Base-by-base conservation (phyloP, 1,140 invertebrate species). In the Leptopilina clavipes region DNA sequence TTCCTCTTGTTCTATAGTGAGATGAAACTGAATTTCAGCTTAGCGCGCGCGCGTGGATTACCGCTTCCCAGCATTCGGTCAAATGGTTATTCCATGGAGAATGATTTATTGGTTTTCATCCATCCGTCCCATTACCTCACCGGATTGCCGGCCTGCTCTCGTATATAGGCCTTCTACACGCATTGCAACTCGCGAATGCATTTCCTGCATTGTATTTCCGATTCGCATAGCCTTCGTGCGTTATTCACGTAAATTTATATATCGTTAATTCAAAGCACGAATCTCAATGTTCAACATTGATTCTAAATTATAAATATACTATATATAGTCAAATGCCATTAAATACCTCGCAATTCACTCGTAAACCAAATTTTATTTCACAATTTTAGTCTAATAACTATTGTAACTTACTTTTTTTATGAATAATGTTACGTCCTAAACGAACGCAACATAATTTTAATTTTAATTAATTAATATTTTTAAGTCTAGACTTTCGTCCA, bases 181-280 rank as follows among this genome's bases (percentile, higher is more conserved):
- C 75, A 77, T 76, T 72, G 70, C 56, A 45, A 73, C 76, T 80
- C 80, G 72, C 79, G 80, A 83, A 83, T 79, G 82, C 80, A 76
- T 79, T 84, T 84, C 83, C 83, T 80, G 75, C 81, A 76, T 82
- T 59, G 83, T 73, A 73, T 80, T 82, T 84, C 82, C 82, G 79
- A 71, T 83, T 81, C 79, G 77, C 79, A 79, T 79, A 74, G 74
- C 72, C 74, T 65, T 54, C 71, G 17, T 74, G 70, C 78, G 78
- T 79, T 79, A 81, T 83, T 81, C 79, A 75, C 75, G 56, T 80
- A 56, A 73, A 81, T 81, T 81, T 83, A 81, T 81, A 83, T 76
- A 65, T 82, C 77, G 79, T 78, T 76, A 76, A 77, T 76, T 77
- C 79, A 78, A 22, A n/a, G 73, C 80, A 78, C 81, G 79, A 83